These are phyloP conservation scores for Amazona finschi DNA, from an alignment of 2,797 vertebrate genomes.

Conservation along the genomic window DNA sequence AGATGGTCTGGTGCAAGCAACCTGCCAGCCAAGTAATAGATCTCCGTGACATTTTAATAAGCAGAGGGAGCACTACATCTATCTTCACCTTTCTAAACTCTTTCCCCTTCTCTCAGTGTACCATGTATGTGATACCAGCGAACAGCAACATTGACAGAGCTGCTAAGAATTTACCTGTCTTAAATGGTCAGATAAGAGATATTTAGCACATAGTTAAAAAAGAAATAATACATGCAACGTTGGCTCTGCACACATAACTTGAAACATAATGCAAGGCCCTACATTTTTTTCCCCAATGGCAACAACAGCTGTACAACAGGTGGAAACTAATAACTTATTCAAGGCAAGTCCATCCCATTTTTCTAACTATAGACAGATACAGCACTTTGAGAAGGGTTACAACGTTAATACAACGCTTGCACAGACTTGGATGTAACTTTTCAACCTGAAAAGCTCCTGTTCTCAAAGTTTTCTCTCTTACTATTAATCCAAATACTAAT, in stretches of 20 bases:
- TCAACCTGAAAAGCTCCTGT: neutral
- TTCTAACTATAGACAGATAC: neutral
- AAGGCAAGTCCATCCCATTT: neutral
- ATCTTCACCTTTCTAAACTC: neutral
- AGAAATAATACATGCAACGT: neutral
- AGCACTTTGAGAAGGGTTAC: neutral
- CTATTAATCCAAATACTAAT: neutral
- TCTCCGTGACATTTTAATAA: neutral
- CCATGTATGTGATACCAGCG: neutral
- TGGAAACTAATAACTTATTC: neutral
- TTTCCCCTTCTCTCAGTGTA: neutral
- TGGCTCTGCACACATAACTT: neutral
- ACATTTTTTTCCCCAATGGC: neutral
- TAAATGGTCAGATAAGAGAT: neutral
- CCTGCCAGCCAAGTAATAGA: neutral
- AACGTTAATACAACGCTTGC: neutral
- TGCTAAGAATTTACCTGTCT: neutral
- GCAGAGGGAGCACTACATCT: neutral
- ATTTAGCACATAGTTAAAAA: neutral
- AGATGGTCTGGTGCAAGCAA: neutral
- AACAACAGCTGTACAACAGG: slow-evolving; percentile 4
- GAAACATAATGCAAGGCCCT: neutral
- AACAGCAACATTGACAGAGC: neutral
- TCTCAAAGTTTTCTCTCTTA: neutral
- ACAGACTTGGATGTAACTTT: neutral